Evolutionary conservation across 1,140 invertebrate species (phyloP), one percentile per base, ranked within the genome.

Genomic region (Mya arenaria): DNA sequence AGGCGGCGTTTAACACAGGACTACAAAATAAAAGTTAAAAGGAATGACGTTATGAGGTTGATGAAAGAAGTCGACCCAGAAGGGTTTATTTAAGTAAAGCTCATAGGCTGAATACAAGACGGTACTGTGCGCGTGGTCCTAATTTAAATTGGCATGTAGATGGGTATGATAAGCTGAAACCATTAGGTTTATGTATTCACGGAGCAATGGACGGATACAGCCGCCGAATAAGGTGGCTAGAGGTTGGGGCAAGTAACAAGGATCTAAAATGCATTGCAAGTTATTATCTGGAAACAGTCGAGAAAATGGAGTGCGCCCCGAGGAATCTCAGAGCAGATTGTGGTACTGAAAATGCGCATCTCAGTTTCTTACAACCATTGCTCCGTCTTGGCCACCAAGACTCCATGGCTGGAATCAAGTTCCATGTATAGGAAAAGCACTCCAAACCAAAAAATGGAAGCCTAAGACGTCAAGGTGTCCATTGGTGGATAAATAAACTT

Each of bases 131-230:
- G 28, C 84, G 79, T 66, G 89, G 90, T 28, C 88, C 88, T 71
- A 90, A 90, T 63, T 81, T 74, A 75, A 17, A 86, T 1, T 90
- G 90, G 89, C 90, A 91, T 69, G 62, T 88, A 4, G 90, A 91
- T 84, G 82, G 84, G 1, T 89, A 89, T 83, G 90, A 90, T 63
- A 91, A 90, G 77, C 74, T 91, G 19, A 91, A 91, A 75, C 84
- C 87, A 25, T 91, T 81, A 82, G 90, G 90, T n/a, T 85, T 91
- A 65, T 83, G 84, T n/a, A 87, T 91, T 19, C 83, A 87, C 71
- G 89, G 85, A 36, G 86, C 82, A 39, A 87, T 91, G 10, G 90
- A 91, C 77, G 89, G 90, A 10, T 91, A 79, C 82, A 90, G 89
- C n/a, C 72, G 86, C 28, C 73, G 83, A n/a, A 62, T 91, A 4